Base-by-base conservation (phyloP, 2,113 vertebrate species). In the Hyla sarda region DNA sequence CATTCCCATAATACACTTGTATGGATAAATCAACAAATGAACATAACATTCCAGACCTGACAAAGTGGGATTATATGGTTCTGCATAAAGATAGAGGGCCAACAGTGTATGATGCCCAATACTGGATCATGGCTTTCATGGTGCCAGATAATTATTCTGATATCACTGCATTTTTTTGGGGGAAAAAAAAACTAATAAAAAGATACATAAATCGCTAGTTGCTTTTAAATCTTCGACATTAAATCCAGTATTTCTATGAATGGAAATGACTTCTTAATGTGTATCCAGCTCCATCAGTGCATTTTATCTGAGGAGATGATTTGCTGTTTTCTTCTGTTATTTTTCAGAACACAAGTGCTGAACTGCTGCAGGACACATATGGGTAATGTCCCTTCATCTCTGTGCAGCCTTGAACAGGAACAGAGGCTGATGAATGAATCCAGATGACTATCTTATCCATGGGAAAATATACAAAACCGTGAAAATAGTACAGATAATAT, bases 371-470 rank as follows among this genome's bases (percentile, higher is more conserved):
- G 77, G 73, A 74, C 52, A 54, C 77, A 74, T 54, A 71, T 82
- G 77, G 47, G 71, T n/a, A 82, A 82, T 82, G 67, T 25, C 54
- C 41, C 83, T 67, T 69, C 41, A 32, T 73, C 32, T 87, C 25
- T 48, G 16, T 87, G 50, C 37, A 69, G 52, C 52, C 50, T 52
- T 82, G 37, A 87, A 73, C 78, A 74, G 54, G 41, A 82, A 74
- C 41, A 50, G n/a, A 74, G 79, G 76, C n/a, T 30, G 41, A 25
- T 87, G 85, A 87, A 87, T 87, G 78, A 87, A 82, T 87, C 85
- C 85, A 87, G 85, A 82, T 87, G 85, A 82, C 25, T 80, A 73
- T 71, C 76, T 71, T 65, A n/a, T 86, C 32, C 76, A 86, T 87
- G 69, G 85, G 78, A 81, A 87, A 85, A 73, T 41, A 77, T 45